phyloP scores from a whole-genome alignment of 2,888 invertebrate genomes.

The Cephus rjabovi region DNA sequence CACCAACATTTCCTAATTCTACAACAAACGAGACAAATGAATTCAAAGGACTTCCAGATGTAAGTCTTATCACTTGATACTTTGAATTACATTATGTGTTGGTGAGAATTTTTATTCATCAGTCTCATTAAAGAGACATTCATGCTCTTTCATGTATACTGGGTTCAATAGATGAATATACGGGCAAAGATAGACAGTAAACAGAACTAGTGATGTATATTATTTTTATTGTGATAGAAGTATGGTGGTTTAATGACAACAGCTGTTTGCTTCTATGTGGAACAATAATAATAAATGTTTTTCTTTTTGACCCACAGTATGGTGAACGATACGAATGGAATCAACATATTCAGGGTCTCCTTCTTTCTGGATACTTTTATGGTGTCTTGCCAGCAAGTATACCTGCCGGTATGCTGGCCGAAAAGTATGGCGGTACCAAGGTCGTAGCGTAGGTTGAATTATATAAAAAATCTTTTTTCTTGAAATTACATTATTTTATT shows the following conservation, averaged over 20 bases:
- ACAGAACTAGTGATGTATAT: not conserved
- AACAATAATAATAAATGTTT: slow-evolving; percentile 5
- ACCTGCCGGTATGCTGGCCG: slow-evolving; percentile 59
- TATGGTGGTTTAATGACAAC: not conserved
- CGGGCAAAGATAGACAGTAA: not conserved
- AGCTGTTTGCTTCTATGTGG: not conserved
- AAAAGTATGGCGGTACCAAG: slow-evolving; percentile 61
- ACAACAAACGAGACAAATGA: slow-evolving; percentile 12
- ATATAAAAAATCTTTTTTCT: not conserved
- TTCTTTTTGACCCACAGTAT: slow-evolving; percentile 37
- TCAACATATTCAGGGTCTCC: slow-evolving; percentile 51
- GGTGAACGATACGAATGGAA: slow-evolving; percentile 58
- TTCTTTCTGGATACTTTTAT: slow-evolving; percentile 57
- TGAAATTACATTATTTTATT: not conserved
- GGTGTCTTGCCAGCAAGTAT: slow-evolving; percentile 59
- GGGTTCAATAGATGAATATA: not conserved
- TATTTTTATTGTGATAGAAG: not conserved
- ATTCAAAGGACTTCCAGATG: slow-evolving; percentile 35
- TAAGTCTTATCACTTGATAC: slow-evolving; percentile 30
- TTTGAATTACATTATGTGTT: not conserved
- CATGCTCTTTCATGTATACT: not conserved
- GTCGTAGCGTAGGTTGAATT: slow-evolving; percentile 58
- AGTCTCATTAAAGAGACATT: not conserved
- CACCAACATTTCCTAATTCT: slow-evolving; percentile 8
- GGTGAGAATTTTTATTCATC: not conserved